These are phyloP conservation scores for Bhutanitis thaidina DNA, from an alignment of 2,888 invertebrate species.

Conservation along the genomic window DNA sequence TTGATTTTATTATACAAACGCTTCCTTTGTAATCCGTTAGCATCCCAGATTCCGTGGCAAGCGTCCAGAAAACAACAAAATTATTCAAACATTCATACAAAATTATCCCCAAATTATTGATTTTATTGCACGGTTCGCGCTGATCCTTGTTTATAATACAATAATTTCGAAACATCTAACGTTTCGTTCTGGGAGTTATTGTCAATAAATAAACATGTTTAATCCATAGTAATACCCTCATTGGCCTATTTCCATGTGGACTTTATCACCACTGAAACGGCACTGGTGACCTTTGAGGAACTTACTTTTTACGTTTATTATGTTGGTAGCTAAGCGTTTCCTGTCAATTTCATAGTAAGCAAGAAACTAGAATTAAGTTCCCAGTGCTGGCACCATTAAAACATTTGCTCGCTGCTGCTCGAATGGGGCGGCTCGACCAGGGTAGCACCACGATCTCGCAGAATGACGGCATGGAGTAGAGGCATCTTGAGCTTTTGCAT, in stretches of 20 bases:
- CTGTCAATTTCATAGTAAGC: no score
- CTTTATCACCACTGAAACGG: conserved; percentile 20
- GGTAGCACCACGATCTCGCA: no score
- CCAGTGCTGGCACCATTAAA: no score
- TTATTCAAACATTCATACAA: neutral
- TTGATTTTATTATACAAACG: no score
- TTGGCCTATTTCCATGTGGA: conserved; percentile 30
- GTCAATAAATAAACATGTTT: conserved; percentile 27
- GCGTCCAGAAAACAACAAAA: conserved; percentile 1
- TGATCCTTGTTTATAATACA: conserved; percentile 13
- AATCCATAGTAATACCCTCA: conserved; percentile 21
- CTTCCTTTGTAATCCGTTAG: neutral
- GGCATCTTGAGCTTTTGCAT: no score
- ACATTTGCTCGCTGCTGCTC: no score
- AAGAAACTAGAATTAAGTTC: no score
- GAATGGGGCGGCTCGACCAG: no score
- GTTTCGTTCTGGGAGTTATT: conserved; percentile 23
- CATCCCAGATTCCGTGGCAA: conserved; percentile 6
- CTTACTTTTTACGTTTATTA: no score
- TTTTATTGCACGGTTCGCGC: neutral
- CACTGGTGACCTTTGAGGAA: neutral
- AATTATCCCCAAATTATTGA: conserved; percentile 9
- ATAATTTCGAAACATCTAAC: conserved; percentile 9
- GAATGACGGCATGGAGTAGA: no score
- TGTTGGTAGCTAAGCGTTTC: no score